Conservation (phyloP, 1,140 invertebrate genomes). For the Aphaenogaster floridana region DNA sequence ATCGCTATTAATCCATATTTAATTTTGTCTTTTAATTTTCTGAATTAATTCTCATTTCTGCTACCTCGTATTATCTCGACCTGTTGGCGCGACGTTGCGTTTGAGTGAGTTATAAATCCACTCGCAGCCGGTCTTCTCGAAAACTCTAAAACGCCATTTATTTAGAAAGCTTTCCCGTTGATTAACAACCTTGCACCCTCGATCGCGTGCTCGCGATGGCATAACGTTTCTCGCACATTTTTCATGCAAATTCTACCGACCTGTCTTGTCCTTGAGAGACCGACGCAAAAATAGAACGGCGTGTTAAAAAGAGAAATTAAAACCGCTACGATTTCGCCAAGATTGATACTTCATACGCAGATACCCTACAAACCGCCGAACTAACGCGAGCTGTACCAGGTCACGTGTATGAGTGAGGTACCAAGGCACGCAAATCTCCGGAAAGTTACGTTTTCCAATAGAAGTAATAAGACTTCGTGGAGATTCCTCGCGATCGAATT, state of each 20-base stretch:
- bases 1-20: background rate
- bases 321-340: background rate
- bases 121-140: background rate
- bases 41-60: slow-evolving; percentile 1
- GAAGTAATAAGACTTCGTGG: background rate
- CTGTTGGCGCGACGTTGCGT: background rate
- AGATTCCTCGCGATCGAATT: background rate
- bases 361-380: background rate
- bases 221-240: background rate
- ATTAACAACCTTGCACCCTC: slow-evolving; percentile 2
- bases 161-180: slow-evolving; percentile 23
- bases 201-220: slow-evolving; percentile 34
- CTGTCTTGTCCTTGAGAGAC: slow-evolving; percentile 47
- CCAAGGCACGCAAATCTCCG: background rate
- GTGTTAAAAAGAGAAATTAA: background rate
- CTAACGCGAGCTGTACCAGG: background rate
- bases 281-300: background rate
- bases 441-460: background rate
- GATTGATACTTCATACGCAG: background rate
- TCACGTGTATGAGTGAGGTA: no score
- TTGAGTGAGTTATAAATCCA: slow-evolving; percentile 12
- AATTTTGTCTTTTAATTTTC: background rate
- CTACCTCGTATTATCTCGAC: background rate
- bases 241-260: slow-evolving; percentile 12
- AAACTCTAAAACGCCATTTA: background rate